Evolutionary conservation across 1,140 invertebrate genomes (phyloP), one percentile per base, ranked within the genome.

Genomic region (Heliconius hewitsoni): DNA sequence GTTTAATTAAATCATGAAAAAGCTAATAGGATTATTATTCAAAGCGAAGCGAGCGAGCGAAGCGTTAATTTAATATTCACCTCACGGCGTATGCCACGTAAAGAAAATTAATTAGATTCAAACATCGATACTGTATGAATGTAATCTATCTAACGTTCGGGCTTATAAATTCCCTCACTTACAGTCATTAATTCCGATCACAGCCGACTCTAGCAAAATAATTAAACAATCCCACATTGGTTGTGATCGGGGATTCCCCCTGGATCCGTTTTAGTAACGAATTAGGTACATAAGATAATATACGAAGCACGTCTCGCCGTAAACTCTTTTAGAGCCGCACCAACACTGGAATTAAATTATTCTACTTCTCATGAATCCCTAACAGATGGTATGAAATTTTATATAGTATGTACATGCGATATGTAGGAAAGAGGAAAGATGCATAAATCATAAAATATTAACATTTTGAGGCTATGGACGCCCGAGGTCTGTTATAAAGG

Each of bases 221-320:
- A 93, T 93, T 93, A 93, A 93, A 93, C 90, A 91, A 88, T 89
- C 86, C 88, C 85, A 87, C 85, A 88, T 85, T 86, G 85, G 82
- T 85, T 84, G 84, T 84, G 85, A 85, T 85, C 84, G 84, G 86
- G 84, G 85, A 84, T 85, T 89, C 89, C 88, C 90, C 18, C 50
- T 73, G 84, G 87, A 85, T 83, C 86, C 83, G 76, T 80, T 84
- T 86, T 82, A 83, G 84, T 86, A 86, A 88, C 84, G 79, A 87
- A 89, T 88, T 89, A 83, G 78, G 80, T 78, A 87, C 84, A 90
- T 88, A 89, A 91, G 85, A 85, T 84, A 88, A 86, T 83, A 66
- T 66, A 79, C 78, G 77, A 57, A 73, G 82, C 83, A 86, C 83
- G 81, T 84, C 81, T 82, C 77, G 81, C 75, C 74, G 77, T 81